Base-by-base conservation (phyloP, 2,113 vertebrate species). In the Rhineura floridana region DNA sequence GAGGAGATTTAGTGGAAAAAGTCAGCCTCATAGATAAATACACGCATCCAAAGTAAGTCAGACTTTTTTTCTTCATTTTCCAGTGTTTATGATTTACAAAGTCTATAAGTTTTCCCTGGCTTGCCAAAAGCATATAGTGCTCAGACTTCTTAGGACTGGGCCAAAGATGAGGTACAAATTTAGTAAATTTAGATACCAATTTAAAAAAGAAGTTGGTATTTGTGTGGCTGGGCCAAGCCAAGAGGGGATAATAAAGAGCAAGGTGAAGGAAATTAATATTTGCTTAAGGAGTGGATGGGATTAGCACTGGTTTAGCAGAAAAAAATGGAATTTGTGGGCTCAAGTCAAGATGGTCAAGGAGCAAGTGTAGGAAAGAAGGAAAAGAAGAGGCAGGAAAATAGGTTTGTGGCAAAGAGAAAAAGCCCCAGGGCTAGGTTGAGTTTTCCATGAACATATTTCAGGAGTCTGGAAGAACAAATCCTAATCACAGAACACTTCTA, bases 1-100 rank as follows among this genome's bases (percentile, higher is more conserved):
- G 97, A 63, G 98, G 98, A 95, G 98, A 99, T 91, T 88, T 99
- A 90, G 98, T 99, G 92, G 98, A 99, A 96, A 98, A 97, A 77
- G 97, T 99, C 79, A 91, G 97, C 0, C 97, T 99, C 21, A 91
- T 98, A 89, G 99, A 99, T 95, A 89, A 97, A 89, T 99, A 98
- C 95, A 95, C 94, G 19, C 98, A 99, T 94, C 98, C 98, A 91
- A 97, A 97, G 99, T 99, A 98, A 97, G 98, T 98, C 78, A 88
- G 87, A 81, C 30, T 76, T 21, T n/a, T n/a, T n/a, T n/a, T n/a
- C n/a, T n/a, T n/a, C n/a, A n/a, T n/a, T n/a, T n/a, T n/a, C n/a
- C n/a, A n/a, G n/a, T 42, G 46, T n/a, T 75, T 85, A 19, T 42
- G 79, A 72, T 88, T 89, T 59, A 48, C 88, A 77, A 36, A 67